Evolutionary conservation across 2,113 vertebrate species (phyloP), one percentile per base, ranked within the genome.

Genomic region (Zosterops pallidus): DNA sequence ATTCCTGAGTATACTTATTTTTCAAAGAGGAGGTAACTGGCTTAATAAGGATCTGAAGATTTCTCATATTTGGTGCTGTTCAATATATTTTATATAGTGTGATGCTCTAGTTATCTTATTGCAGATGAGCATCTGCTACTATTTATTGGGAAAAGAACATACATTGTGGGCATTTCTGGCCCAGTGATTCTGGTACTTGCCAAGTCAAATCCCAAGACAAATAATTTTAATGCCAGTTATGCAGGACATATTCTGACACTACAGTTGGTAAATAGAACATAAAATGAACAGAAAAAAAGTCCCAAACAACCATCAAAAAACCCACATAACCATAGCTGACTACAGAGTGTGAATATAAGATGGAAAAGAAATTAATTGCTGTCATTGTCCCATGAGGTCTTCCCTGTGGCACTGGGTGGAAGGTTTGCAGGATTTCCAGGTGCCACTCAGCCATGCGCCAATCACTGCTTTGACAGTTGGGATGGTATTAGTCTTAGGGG

Each of bases 171-270:
- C 31, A 67, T 59, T 86, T 86, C 68, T 86, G 76, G 39, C 56
- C 39, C 41, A 64, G 14, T 41, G 46, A 37, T 75, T 91, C 67
- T 68, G 19, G 37, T 74, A 64, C 13, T 72, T 59, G 55, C 47
- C 68, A 63, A 24, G 67, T 89, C 80, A 92, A 70, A 91, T 80
- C 72, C 78, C 72, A 78, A n/a, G 83, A 82, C 52, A 91, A 94
- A 90, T 74, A 68, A 74, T 78, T 82, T 75, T 56, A 53, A n/a
- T 52, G 14, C 71, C 49, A 71, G 37, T 47, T 82, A 57, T 23
- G 1, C 16, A 46, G 46, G 12, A 72, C 22, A 2, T 71, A 74
- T 82, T 68, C 53, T 69, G 37, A 86, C 24, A 41, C 24, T 59
- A 33, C 5, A 20, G 37, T 42, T 83, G 86, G 41, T 62, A 92